Base-by-base conservation (phyloP, 2,797 vertebrate species). In the Thalassophryne amazonica region DNA sequence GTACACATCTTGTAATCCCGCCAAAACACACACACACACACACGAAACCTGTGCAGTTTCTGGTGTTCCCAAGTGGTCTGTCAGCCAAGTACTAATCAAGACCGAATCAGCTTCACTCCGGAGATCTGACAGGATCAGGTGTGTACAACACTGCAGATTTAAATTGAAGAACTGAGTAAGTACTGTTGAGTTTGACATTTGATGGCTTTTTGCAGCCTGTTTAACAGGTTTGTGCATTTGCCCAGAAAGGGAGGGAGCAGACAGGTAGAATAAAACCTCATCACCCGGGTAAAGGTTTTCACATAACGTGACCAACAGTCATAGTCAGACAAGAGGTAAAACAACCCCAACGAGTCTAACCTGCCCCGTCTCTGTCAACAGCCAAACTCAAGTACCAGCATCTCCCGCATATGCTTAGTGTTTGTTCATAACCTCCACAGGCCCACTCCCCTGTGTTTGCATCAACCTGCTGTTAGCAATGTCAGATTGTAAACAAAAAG, bases 221-320 rank as follows among this genome's bases (percentile, higher is more conserved):
- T 69, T 0, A 67, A 86, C 86, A 58, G 73, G 81, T 90, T 88
- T 73, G 14, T 5, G 30, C 46, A 76, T 86, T 85, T 83, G 54
- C 31, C 20, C n/a, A 29, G 58, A 18, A 53, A 65, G 37, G 12
- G 14, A 60, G 17, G 37, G 45, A 39, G 65, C 41, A 54, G 41
- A 76, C 59, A 67, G 38, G 52, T 76, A 72, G 68, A 56, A 80
- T 72, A 60, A 43, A 48, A 27, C 14, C 48, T 60, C 60, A 80
- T 72, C 63, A 73, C 49, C 41, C 45, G 40, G 69, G 79, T 65
- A 59, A 67, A 45, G 35, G 32, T 58, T 54, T 43, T 60, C 32
- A 69, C 41, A 39, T 31, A 27, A 55, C 30, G 28, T 4, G 27
- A 47, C 21, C 16, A 37, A 24, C 48, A 52, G 29, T 36, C 31